Base-by-base conservation (phyloP, 2,113 vertebrate genomes). In the Callorhinus ursinus region DNA sequence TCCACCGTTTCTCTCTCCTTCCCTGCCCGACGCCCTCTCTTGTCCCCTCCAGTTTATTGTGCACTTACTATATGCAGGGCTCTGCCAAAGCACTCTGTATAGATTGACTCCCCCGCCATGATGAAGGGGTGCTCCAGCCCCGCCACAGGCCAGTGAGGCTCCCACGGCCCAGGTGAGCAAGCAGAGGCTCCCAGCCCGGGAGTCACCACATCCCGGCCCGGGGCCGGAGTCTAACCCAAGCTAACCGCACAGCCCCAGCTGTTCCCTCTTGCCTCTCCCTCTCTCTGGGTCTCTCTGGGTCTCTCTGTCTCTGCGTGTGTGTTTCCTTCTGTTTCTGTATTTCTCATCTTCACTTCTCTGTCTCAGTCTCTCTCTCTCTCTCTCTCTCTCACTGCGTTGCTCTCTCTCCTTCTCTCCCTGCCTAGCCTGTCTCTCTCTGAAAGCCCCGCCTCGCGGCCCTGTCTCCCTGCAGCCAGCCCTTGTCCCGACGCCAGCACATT, bases 401-500 rank as follows among this genome's bases (percentile, higher is more conserved):
- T 96, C 86, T 95, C 95, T 93, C 55, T 95, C 71, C 42, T 46
- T 39, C 59, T 72, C 71, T 76, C 95, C 65, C 36, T 61, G 12
- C 24, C 10, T 81, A 46, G 57, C 93, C 97, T 90, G 39, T 92
- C 97, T 96, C 96, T 84, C 83, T 87, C 91, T 84, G 92, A 33
- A 83, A 72, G 72, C 96, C 90, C 59, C 67, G 92, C 90, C 96
- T 89, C 96, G 61, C 26, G 80, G 95, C 92, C 71, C 96, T 31
- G 82, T 89, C 97, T 95, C 96, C 61, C 96, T 87, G 93, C 92
- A 81, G 95, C 85, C 97, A 98, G 98, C 24, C 61, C 98, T 15
- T 98, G 98, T 98, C 97, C 93, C 36, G 0, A 16, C 22, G 98
- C 99, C 98, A 99, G 99, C 97, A 99, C 99, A 99, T 98, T 87